These are phyloP conservation scores for Cottoperca gobio DNA, from an alignment of 2,797 vertebrate species.

Conservation along the genomic window DNA sequence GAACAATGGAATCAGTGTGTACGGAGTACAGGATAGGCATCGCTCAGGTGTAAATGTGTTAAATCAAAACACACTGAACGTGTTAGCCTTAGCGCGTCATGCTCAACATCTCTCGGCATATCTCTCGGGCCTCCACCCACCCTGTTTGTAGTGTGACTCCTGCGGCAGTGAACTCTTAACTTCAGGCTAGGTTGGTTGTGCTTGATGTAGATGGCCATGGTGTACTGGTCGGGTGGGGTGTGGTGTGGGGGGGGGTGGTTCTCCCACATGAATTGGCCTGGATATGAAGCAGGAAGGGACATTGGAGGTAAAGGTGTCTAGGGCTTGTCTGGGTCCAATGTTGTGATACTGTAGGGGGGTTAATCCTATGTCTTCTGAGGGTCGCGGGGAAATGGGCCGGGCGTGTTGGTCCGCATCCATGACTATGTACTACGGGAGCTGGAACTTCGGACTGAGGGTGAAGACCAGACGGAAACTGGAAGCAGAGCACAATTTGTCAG, in stretches of 20 bases:
- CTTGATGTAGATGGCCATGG: too few species aligned
- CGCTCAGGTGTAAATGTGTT: neutral
- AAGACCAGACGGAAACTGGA: slow-evolving; percentile 95
- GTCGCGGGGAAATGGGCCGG: slow-evolving; percentile 94
- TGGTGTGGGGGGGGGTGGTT: too few species aligned
- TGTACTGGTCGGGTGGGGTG: too few species aligned
- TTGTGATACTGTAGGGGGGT: neutral
- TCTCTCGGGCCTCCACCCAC: neutral
- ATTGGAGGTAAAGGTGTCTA: neutral
- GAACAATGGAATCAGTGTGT: slow-evolving; percentile 14
- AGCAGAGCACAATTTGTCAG: slow-evolving; percentile 67
- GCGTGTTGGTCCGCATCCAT: slow-evolving; percentile 88
- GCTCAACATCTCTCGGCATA: neutral
- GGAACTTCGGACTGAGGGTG: slow-evolving; percentile 93
- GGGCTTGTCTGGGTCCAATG: slow-evolving; percentile 7
- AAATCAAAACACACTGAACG: slow-evolving; percentile 16
- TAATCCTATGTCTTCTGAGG: slow-evolving; percentile 93
- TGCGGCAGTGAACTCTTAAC: slow-evolving; percentile 31
- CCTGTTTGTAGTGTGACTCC: slow-evolving; percentile 45
- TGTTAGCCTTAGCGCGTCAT: neutral
- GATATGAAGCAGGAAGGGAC: slow-evolving; percentile 20
- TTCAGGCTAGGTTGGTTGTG: too few species aligned
- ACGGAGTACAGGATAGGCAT: slow-evolving; percentile 19
- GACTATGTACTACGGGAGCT: slow-evolving; percentile 91
- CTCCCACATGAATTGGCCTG: slow-evolving; percentile 33